Base-by-base conservation (phyloP, 2,797 vertebrate genomes). In the Choloepus didactylus region DNA sequence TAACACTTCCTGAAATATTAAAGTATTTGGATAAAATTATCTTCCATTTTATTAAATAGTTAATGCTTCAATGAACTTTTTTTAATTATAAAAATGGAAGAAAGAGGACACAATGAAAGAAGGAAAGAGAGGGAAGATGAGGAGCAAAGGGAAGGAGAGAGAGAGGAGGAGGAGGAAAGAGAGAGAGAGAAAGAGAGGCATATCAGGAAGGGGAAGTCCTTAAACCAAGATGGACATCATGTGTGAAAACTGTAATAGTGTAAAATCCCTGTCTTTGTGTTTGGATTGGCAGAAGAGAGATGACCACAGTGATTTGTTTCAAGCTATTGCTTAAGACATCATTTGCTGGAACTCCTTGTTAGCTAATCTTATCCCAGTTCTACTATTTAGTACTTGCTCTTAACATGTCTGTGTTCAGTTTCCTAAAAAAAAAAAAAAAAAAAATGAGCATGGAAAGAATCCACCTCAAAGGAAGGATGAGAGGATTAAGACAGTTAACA, bases 21-120 rank as follows among this genome's bases (percentile, higher is more conserved):
- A 79, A 35, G 6, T 38, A 44, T 86, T 67, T 27, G 18, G 27
- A 25, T 92, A 67, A 89, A 94, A 67, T 83, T 62, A 19, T 35
- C 73, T 83, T 89, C 27, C 67, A 27, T 86, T 70, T 93, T 82
- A 56, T 29, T 94, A 89, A 80, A 84, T n/a, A 94, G 64, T 44
- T 15, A 75, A 27, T 81, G 14, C 8, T 79, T 81, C 59, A 3
- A 16, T 64, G 67, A 75, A 51, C 54, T 35, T 72, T 60, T 82
- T 95, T 73, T 31, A 54, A 83, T 62, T 76, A 14, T 73, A 75
- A 64, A 16, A 77, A 94, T 66, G 19, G 9, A 69, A 62, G 35
- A 59, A 87, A 51, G 69, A 82, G n/a, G 49, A 86, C 11, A 72
- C 10, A 29, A 85, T 67, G 46, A 81, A 83, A 70, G 27, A 59